A percentile compares a stretch with the other conserved stretches of the same genome.
These are phyloP conservation scores for Chymomyza amoena DNA, from an alignment of 2,888 invertebrate species.

Conservation along the genomic window DNA sequence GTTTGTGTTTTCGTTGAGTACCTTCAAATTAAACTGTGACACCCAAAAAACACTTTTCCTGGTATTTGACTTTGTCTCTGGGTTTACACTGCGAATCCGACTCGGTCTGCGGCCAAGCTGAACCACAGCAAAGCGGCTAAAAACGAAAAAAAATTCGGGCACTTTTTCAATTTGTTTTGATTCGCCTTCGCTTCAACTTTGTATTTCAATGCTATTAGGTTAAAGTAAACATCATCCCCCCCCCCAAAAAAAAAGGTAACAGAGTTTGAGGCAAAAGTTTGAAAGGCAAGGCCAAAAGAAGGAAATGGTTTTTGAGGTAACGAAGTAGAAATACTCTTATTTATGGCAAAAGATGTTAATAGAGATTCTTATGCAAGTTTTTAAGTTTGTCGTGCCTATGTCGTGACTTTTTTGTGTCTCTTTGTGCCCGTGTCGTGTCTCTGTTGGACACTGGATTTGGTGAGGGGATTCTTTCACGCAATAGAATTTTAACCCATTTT, in stretches of 20 bases:
- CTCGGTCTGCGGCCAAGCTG: background rate
- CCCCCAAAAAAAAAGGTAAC: background rate
- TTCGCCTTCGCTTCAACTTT: slow-evolving; percentile 1
- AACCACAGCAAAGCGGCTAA: background rate
- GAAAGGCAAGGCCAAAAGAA: background rate
- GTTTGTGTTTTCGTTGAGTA: background rate
- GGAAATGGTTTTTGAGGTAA: background rate
- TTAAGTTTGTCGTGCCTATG: too few relatives aligned
- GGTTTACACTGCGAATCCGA: background rate
- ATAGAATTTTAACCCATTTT: too few relatives aligned
- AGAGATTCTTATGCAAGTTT: too few relatives aligned
- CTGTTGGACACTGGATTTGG: too few relatives aligned
- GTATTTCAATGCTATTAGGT: background rate
- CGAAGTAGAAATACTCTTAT: background rate
- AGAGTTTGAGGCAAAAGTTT: background rate
- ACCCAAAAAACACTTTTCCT: slow-evolving; percentile 4
- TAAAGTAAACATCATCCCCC: too few relatives aligned
- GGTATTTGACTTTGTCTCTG: slow-evolving; percentile 1
- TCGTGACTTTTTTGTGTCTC: too few relatives aligned
- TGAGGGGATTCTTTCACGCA: too few relatives aligned
- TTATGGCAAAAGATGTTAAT: too few relatives aligned
- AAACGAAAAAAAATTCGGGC: slow-evolving; percentile 1
- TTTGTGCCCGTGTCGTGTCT: too few relatives aligned
- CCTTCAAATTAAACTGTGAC: background rate
- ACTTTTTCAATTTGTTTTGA: background rate